These are phyloP conservation scores for Rutilus rutilus DNA, from an alignment of 2,113 vertebrate genomes.

Conservation along the genomic window DNA sequence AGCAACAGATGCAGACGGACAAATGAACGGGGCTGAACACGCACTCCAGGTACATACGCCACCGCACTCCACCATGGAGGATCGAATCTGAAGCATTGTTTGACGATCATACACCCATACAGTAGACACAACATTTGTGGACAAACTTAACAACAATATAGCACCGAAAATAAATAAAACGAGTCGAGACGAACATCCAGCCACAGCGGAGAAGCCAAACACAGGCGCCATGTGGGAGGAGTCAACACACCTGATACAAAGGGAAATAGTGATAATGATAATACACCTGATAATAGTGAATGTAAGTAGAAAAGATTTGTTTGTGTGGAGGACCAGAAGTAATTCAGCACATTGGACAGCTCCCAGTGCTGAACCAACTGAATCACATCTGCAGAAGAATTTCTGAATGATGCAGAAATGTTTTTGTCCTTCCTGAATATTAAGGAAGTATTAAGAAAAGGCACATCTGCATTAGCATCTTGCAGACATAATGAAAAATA, in stretches of 20 bases:
- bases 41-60: not conserved
- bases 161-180: too few relatives aligned
- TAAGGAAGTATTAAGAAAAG: not conserved
- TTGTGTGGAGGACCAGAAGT: not conserved
- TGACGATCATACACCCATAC: not conserved
- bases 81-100: not conserved
- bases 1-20: not conserved
- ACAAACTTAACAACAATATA: not conserved
- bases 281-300: too few relatives aligned
- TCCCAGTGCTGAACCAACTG: not conserved
- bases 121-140: not conserved
- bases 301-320: not conserved
- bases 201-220: too few relatives aligned
- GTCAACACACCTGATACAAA: too few relatives aligned
- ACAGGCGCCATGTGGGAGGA: too few relatives aligned
- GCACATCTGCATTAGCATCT: not conserved
- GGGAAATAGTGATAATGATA: too few relatives aligned
- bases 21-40: not conserved
- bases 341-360: constrained; percentile 23
- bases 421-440: not conserved
- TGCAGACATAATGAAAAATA: not conserved
- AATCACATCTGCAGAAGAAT: not conserved
- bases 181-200: too few relatives aligned
- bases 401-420: not conserved
- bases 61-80: not conserved